phyloP scores from a whole-genome alignment of 2,113 vertebrate species.

The Mormyrus lacerda region DNA sequence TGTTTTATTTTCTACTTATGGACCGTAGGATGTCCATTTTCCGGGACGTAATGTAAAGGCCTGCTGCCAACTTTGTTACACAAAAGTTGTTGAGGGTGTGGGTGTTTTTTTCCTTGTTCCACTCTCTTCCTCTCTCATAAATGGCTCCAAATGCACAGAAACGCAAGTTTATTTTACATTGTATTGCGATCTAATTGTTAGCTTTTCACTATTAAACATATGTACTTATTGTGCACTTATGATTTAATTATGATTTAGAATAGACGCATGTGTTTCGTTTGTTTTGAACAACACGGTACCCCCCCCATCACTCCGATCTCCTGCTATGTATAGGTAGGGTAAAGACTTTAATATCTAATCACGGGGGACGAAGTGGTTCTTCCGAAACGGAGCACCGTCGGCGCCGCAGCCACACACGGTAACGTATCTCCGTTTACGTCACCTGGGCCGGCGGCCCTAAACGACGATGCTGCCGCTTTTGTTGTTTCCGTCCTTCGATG shows the following conservation, averaged over 20 bases:
- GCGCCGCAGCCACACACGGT: not conserved
- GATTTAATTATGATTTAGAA: not conserved
- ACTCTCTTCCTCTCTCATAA: not conserved
- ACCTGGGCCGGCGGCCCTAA: not conserved
- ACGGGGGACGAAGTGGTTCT: not conserved
- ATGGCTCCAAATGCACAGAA: not conserved
- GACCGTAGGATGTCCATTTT: not conserved
- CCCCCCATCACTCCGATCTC: not conserved
- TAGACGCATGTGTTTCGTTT: not conserved
- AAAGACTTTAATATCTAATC: not conserved
- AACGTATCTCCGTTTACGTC: not conserved
- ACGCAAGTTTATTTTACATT: not conserved
- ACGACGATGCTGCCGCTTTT: not conserved
- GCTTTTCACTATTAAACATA: not conserved
- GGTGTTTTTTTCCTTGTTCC: not conserved
- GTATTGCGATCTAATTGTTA: not conserved
- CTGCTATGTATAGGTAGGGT: not conserved
- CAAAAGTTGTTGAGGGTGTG: conserved; percentile 11
- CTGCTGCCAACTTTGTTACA: conserved; percentile 5
- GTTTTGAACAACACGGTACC: not conserved
- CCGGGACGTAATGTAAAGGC: not conserved
- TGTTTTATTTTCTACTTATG: not conserved
- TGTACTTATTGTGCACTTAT: not conserved
- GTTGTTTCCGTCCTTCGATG: conserved; percentile 8
- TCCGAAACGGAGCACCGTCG: not conserved